Base-by-base conservation (phyloP, 2,797 vertebrate genomes). In the Enteromius afrohamiltoni region DNA sequence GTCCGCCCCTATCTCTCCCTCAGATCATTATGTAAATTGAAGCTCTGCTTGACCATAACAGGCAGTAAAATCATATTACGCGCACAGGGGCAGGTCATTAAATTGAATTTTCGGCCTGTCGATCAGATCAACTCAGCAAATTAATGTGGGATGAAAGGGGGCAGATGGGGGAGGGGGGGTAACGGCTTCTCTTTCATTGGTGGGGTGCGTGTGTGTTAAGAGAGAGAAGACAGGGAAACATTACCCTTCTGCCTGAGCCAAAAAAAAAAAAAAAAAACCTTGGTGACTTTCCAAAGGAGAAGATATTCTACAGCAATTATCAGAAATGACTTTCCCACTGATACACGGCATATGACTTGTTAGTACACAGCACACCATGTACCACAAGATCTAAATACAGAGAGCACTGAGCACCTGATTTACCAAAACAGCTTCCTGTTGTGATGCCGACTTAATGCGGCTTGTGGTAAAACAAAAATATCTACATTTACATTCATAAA, bases 51-150 rank as follows among this genome's bases (percentile, higher is more conserved):
- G 95, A 94, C 96, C 95, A 94, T 93, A 91, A 93, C 92, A 92
- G 95, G 94, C 96, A 94, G 94, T 95, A 94, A 95, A 96, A 96
- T 96, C 94, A 94, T 93, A 95, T 94, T 95, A 95, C 92, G 93
- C 92, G 91, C 92, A 92, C 93, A 93, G 91, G 95, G 92, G 93
- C 93, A 93, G 95, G 94, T 95, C 94, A 95, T 96, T 96, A 95
- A 93, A 95, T 95, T 94, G 93, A 94, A 94, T 95, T 95, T 95
- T 95, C 93, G 86, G 94, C 92, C 93, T 95, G 92, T 94, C 94
- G 91, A 93, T 93, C 93, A 93, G 94, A 95, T 94, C 91, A 89
- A 93, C 90, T 91, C 91, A 86, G 92, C 95, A 94, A 95, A 95
- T 94, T 94, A 96, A 95, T 93, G 90, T 91, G 87, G 93, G 93